phyloP scores from a whole-genome alignment of 2,797 vertebrate species.

The Chiloscyllium punctatum region DNA sequence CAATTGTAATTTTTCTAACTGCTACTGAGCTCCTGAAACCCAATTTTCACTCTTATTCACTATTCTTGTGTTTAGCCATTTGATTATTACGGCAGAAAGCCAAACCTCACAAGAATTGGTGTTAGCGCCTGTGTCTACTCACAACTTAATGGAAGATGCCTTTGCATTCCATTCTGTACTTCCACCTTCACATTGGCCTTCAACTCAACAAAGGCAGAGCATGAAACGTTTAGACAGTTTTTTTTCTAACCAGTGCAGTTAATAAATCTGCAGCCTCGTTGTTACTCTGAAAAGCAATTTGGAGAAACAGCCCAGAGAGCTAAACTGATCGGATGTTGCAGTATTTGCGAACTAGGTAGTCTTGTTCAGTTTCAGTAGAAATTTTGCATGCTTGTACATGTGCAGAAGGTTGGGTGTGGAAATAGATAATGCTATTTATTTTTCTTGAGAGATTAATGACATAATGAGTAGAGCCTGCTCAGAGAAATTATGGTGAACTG shows the following conservation, averaged over 20 bases:
- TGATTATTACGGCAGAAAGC: not conserved
- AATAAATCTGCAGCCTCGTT: not conserved
- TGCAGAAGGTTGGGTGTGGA: not conserved
- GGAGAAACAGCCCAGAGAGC: not conserved
- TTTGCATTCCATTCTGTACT: not conserved
- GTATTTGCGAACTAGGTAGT: not conserved
- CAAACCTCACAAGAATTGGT: not conserved
- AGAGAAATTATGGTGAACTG: not conserved
- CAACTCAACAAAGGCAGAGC: not conserved
- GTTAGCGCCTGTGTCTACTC: not conserved
- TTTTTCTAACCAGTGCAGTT: not conserved
- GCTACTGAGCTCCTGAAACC: not conserved
- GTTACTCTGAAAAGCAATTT: not conserved
- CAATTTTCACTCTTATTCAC: not conserved
- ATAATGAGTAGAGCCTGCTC: not conserved
- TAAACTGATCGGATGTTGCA: not conserved
- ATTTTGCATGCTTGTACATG: not conserved
- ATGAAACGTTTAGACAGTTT: not conserved
- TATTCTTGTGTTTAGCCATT: not conserved
- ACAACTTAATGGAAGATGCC: not conserved
- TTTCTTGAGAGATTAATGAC: not conserved
- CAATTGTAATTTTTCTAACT: not conserved
- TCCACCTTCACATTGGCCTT: not conserved
- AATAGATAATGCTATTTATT: not conserved
- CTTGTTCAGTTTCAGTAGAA: not conserved